Conservation (phyloP, 2,888 invertebrate genomes). For the Eristalis arbustorum region DNA sequence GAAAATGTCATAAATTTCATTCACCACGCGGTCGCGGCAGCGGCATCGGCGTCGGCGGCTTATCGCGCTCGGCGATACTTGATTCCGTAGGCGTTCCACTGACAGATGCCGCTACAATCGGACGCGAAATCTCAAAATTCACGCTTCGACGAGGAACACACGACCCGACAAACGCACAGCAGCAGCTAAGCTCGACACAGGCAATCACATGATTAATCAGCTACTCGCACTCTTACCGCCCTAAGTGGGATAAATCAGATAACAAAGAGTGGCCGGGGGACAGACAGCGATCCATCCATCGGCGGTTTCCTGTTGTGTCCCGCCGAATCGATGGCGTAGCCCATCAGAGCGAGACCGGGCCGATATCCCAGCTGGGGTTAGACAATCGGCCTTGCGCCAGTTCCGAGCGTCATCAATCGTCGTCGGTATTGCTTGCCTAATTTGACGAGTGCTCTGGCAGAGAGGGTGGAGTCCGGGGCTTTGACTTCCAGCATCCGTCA, state of each 20-base stretch:
- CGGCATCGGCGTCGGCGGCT: neutral
- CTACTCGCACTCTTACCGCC: neutral
- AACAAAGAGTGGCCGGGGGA: neutral
- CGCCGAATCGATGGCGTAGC: neutral
- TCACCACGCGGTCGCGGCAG: neutral
- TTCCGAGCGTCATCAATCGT: constrained; percentile 56
- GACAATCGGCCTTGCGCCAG: constrained; percentile 55
- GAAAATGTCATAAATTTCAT: neutral
- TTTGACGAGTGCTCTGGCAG: constrained; percentile 36
- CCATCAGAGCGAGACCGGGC: neutral
- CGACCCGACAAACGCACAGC: neutral
- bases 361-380: constrained; percentile 15
- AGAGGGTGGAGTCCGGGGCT: neutral
- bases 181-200: neutral
- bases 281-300: neutral
- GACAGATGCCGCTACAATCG: neutral
- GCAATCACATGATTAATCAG: neutral
- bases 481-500: constrained; percentile 61
- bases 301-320: neutral
- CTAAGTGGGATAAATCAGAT: constrained; percentile 26
- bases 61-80: neutral
- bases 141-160: constrained; percentile 19
- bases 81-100: neutral
- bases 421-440: constrained; percentile 11
- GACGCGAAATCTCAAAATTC: neutral